Evolutionary conservation across 2,888 invertebrate species (phyloP), one percentile per base, ranked within the genome.

Genomic region (Agrochola macilenta): DNA sequence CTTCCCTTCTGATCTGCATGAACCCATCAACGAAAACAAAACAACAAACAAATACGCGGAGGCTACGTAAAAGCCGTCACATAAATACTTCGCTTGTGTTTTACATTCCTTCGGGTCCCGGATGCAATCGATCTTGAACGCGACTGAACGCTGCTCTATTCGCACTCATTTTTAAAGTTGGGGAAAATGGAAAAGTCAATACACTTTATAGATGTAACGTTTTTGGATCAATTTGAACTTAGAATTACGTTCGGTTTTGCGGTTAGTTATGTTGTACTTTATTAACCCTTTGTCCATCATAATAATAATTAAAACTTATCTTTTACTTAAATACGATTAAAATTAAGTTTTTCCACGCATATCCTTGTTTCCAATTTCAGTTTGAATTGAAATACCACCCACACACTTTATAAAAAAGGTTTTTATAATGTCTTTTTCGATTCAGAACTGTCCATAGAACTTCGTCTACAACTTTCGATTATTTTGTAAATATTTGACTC

Each of bases 101-200:
- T 85, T 81, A 87, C 87, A 85, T 86, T 89, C 87, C 79, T 72
- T 74, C 79, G 85, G 76, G 83, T 76, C 78, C 76, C 84, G 81
- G 80, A 81, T 86, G 87, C 88, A 86, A 88, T 88, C 86, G 83
- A 86, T 88, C 89, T 88, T 75, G 77, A 80, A 89, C 78, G 79
- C 74, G 82, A 73, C 74, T 74, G 86, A 89, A 84, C 84, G 79
- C 66, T 68, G 60, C n/a, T 81, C 76, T 85, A 63, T 78, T 70
- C 77, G 57, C 58, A 72, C 54, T 74, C 49, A 74, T 81, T 75
- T 76, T 74, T 86, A 75, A 74, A 70, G 69, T 77, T 64, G n/a
- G 66, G 30, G 68, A 54, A 61, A 81, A 63, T 68, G 57, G 63
- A 58, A 70, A 69, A 78, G 84, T 54, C 58, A 20, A 80, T 79